phyloP scores from a whole-genome alignment of 2,797 vertebrate species.

The Lerista edwardsae region DNA sequence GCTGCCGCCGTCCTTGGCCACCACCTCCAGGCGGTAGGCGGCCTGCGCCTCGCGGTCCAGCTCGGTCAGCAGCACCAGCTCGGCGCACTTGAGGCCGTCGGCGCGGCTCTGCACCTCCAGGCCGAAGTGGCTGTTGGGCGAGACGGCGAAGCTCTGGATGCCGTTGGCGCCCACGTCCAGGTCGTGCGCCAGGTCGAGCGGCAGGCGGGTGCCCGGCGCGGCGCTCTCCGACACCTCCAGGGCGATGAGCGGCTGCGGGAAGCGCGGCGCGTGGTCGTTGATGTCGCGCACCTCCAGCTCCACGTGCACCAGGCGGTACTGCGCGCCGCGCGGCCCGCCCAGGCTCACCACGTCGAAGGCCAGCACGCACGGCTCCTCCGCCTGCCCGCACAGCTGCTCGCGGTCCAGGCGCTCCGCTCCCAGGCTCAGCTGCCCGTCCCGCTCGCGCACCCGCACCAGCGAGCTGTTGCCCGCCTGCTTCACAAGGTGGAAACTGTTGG shows the following conservation, averaged over 20 bases:
- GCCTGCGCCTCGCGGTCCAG: conserved; percentile 92
- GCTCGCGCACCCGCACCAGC: conserved; percentile 89
- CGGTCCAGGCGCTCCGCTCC: conserved; percentile 89
- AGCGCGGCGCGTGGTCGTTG: conserved; percentile 92
- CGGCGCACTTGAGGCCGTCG: conserved; percentile 92
- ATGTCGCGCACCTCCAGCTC: conserved; percentile 94
- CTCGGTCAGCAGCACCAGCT: conserved; percentile 92
- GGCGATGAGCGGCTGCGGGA: conserved; percentile 83
- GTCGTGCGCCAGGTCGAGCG: conserved; percentile 87
- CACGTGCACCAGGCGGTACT: conserved; percentile 92
- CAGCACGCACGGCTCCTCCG: conserved; percentile 84
- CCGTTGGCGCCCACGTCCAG: conserved; percentile 91
- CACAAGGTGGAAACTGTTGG: conserved; percentile 86
- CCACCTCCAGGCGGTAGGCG: conserved; percentile 86
- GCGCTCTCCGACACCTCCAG: conserved; percentile 93
- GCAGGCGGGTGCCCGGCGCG: conserved; percentile 86
- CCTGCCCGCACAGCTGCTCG: conserved; percentile 87
- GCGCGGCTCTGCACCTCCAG: conserved; percentile 93
- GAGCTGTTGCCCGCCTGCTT: conserved; percentile 91
- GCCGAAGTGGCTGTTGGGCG: conserved; percentile 88
- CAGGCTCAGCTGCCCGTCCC: conserved; percentile 87
- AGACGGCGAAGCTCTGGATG: conserved; percentile 92
- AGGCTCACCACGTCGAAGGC: conserved; percentile 95
- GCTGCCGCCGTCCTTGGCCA: conserved; percentile 90
- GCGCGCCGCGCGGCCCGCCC: conserved; percentile 73